These are phyloP conservation scores for Melospiza georgiana DNA, from an alignment of 2,113 vertebrate species.

Conservation along the genomic window DNA sequence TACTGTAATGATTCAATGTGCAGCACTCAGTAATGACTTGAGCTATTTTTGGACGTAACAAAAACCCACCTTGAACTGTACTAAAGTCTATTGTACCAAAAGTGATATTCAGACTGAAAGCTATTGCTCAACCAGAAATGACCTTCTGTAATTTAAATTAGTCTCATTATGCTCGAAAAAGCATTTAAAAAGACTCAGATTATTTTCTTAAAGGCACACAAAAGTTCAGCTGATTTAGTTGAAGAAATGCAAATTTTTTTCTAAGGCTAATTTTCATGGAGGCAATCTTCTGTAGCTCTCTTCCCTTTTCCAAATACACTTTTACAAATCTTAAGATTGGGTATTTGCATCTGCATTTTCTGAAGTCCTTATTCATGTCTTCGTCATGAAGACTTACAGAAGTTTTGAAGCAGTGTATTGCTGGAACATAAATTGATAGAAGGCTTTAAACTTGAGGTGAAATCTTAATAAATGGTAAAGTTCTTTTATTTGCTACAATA, in stretches of 20 bases:
- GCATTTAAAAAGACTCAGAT: not conserved
- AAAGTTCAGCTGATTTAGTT: not conserved
- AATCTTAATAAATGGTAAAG: not conserved
- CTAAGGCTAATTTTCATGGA: conserved; percentile 3
- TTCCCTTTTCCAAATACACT: not conserved
- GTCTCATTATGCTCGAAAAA: not conserved
- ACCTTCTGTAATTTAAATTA: conserved; percentile 36
- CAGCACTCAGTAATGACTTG: not conserved
- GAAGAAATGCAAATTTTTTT: not conserved
- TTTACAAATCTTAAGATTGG: not conserved
- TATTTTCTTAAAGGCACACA: not conserved
- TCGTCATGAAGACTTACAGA: not conserved
- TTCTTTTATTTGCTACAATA: not conserved
- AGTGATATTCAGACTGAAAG: not conserved
- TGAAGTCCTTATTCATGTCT: not conserved
- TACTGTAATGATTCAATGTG: not conserved
- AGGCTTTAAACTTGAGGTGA: not conserved
- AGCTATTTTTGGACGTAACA: not conserved
- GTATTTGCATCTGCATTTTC: not conserved
- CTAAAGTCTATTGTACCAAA: not conserved
- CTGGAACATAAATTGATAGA: not conserved
- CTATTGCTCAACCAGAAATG: conserved; percentile 6
- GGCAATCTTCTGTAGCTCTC: not conserved
- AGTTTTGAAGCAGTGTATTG: not conserved
- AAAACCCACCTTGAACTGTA: not conserved